A percentile compares a stretch with the other conserved stretches of the same genome.
Evolutionary conservation across 2,888 invertebrate species (phyloP).

Genomic region (Temnothorax rugatulus): DNA sequence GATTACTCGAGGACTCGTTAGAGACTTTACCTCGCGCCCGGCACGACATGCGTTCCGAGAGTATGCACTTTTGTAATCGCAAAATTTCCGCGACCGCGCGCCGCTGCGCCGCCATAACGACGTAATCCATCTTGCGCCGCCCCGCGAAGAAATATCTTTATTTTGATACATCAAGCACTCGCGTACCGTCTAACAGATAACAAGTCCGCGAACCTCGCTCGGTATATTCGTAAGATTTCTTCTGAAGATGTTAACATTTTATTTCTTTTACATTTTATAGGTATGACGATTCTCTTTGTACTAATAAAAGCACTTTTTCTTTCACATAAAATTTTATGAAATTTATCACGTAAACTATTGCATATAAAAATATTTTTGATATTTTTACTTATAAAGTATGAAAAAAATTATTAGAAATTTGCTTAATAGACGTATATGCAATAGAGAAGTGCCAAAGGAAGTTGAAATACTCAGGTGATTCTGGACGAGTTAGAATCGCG

Average conservation of each 20-base stretch:
- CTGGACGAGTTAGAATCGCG: constrained; percentile 33
- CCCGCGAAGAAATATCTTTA: constrained; percentile 68
- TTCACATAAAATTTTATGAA: neutral
- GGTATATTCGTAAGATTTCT: constrained; percentile 53
- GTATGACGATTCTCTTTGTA: neutral
- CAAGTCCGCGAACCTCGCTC: constrained; percentile 62
- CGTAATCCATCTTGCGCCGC: constrained; percentile 73
- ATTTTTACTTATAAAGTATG: constrained; percentile 22
- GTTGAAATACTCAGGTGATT: constrained; percentile 44
- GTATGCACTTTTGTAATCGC: constrained; percentile 63
- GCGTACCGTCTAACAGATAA: constrained; percentile 67
- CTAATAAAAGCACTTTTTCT: neutral
- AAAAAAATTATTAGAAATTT: neutral
- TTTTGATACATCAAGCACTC: constrained; percentile 73
- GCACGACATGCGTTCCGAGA: constrained; percentile 31
- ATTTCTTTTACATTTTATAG: constrained; percentile 27
- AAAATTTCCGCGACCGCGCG: constrained; percentile 38
- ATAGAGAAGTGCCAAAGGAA: constrained; percentile 9
- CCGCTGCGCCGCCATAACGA: constrained; percentile 67
- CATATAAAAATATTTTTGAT: constrained; percentile 27
- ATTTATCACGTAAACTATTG: constrained; percentile 6
- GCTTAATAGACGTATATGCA: constrained; percentile 36
- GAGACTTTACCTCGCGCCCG: constrained; percentile 21
- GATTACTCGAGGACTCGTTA: constrained; percentile 66
- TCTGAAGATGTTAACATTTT: constrained; percentile 60